Evolutionary conservation across 2,888 invertebrate genomes (phyloP).

Genomic region (Nymphalis polychloros): DNA sequence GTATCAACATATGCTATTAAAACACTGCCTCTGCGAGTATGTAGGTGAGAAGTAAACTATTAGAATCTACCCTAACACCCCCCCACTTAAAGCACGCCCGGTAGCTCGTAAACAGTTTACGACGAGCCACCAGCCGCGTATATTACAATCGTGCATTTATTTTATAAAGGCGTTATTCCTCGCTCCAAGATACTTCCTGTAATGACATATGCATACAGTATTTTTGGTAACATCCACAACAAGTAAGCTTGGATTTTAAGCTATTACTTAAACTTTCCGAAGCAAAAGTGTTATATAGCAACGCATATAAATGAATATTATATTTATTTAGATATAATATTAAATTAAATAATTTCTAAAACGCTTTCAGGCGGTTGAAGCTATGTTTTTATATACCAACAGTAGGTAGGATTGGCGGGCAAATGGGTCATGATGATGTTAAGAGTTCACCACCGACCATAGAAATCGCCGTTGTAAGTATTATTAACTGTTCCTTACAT

Average conservation of each 20-base stretch:
- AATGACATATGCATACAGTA: neutral
- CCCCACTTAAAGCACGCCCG: slow-evolving; percentile 14
- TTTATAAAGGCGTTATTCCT: slow-evolving; percentile 74
- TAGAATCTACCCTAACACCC: slow-evolving; percentile 8
- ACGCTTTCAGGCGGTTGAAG: too few species aligned
- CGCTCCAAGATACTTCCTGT: slow-evolving; percentile 42
- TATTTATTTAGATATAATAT: too few species aligned
- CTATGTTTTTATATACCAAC: too few species aligned
- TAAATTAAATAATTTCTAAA: too few species aligned
- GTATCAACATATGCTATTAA: neutral
- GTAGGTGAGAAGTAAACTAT: slow-evolving; percentile 5
- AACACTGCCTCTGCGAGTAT: neutral
- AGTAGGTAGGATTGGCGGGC: too few species aligned
- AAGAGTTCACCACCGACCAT: too few species aligned
- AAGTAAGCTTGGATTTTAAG: neutral
- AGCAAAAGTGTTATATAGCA: too few species aligned
- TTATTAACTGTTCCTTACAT: too few species aligned
- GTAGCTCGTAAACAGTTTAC: slow-evolving; percentile 74
- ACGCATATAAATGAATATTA: too few species aligned
- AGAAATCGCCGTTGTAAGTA: too few species aligned
- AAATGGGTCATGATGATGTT: too few species aligned
- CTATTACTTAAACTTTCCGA: neutral
- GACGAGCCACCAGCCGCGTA: slow-evolving; percentile 66
- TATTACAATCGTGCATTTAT: slow-evolving; percentile 80
- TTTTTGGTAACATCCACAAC: neutral